Conservation (phyloP, 2,113 vertebrate species). For the Nyctereutes procyonoides region DNA sequence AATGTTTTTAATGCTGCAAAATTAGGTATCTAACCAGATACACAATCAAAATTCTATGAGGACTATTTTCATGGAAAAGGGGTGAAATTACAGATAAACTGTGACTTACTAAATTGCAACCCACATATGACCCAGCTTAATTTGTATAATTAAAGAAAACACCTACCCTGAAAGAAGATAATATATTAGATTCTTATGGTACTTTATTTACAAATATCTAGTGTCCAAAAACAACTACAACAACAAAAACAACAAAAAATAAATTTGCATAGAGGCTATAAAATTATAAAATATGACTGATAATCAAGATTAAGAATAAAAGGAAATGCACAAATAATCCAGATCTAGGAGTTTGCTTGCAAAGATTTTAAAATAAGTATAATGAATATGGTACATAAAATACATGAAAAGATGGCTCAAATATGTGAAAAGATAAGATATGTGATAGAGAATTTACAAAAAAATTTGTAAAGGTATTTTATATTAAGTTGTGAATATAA, state of each 20-base stretch:
- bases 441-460: neutral
- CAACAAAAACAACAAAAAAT: neutral
- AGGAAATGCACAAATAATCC: neutral
- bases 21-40: neutral
- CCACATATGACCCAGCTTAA: neutral
- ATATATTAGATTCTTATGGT: neutral
- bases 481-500: neutral
- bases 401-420: neutral
- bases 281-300: neutral
- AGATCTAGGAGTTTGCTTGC: neutral
- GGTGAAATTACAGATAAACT: neutral
- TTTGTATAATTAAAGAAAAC: neutral
- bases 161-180: neutral
- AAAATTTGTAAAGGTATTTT: neutral
- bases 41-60: neutral
- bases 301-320: neutral
- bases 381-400: neutral
- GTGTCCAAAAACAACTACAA: neutral
- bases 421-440: neutral
- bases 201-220: neutral
- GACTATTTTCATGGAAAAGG: neutral
- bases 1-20: neutral
- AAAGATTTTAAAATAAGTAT: neutral
- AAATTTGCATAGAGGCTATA: neutral
- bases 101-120: neutral